phyloP scores from a whole-genome alignment of 1,140 invertebrate species.

The Lepidotrigona ventralis region DNA sequence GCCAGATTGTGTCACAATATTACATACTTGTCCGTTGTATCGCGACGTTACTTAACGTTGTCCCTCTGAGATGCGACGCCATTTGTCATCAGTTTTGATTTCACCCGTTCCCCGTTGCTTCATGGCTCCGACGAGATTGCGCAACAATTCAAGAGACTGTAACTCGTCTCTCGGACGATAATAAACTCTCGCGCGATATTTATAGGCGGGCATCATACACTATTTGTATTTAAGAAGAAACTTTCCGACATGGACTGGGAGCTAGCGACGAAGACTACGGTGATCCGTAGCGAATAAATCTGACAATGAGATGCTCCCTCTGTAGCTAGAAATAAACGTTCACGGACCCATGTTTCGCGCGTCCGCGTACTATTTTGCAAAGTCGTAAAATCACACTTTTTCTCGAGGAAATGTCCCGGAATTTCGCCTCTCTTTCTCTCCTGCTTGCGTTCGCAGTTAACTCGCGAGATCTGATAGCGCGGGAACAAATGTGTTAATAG shows the following conservation, averaged over 20 bases:
- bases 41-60: neutral
- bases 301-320: neutral
- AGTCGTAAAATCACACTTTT: neutral
- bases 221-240: neutral
- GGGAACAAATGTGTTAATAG: conserved; percentile 62
- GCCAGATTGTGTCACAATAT: neutral
- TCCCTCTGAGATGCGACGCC: neutral
- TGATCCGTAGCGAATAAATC: neutral
- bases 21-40: neutral
- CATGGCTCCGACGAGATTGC: neutral
- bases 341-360: neutral
- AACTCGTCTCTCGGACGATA: neutral
- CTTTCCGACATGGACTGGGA: neutral
- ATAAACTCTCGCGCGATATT: neutral
- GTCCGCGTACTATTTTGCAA: neutral
- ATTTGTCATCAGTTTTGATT: neutral
- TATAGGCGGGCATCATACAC: neutral
- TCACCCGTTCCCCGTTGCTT: neutral
- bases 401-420: neutral
- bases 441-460: conserved; percentile 4
- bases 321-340: neutral
- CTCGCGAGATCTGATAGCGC: conserved; percentile 52
- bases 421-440: neutral
- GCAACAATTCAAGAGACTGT: neutral
- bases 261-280: neutral